Evolutionary conservation across 2,113 vertebrate species (phyloP).

Genomic region (Dromiciops gliroides): DNA sequence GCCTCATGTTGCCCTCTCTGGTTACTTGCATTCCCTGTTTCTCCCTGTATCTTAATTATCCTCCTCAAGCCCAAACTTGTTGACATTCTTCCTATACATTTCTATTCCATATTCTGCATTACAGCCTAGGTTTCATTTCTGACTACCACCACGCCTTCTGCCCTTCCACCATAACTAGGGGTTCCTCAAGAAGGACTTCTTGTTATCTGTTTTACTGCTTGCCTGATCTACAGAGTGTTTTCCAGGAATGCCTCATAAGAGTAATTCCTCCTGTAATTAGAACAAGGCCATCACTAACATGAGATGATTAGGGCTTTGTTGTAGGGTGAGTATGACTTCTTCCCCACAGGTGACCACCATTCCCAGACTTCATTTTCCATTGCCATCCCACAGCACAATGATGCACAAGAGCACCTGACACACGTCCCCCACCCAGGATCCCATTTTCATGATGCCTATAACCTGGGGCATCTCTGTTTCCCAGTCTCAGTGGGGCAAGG

Average conservation of each 20-base stretch:
- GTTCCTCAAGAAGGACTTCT: not conserved
- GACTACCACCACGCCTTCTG: not conserved
- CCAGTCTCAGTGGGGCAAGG: not conserved
- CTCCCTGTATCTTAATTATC: not conserved
- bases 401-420: not conserved
- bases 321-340: not conserved
- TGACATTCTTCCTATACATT: not conserved
- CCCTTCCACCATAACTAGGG: not conserved
- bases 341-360: not conserved
- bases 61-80: not conserved
- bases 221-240: not conserved
- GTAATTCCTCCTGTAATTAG: not conserved
- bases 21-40: not conserved
- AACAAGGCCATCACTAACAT: not conserved
- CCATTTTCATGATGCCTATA: not conserved
- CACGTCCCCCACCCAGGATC: not conserved
- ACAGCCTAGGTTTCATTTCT: not conserved
- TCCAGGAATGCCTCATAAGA: not conserved
- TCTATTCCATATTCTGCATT: not conserved
- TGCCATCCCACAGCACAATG: not conserved
- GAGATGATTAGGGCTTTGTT: not conserved
- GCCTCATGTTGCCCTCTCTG: not conserved
- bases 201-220: not conserved
- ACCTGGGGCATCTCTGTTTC: not conserved
- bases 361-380: not conserved